Evolutionary conservation across 2,888 invertebrate species (phyloP).

Genomic region (Andrena dorsata): DNA sequence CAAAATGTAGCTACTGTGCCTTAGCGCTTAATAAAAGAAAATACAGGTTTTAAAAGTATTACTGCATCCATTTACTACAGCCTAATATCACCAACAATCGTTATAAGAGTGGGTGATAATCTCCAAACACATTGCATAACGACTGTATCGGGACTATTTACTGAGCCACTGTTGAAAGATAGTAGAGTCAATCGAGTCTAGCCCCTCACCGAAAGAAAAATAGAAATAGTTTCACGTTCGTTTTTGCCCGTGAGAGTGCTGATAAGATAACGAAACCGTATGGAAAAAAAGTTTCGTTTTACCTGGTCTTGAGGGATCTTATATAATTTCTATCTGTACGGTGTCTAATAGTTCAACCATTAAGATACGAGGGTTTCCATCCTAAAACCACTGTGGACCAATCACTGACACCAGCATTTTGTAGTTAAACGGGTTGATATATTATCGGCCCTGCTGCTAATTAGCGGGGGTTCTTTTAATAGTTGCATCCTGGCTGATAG

Average conservation of each 20-base stretch:
- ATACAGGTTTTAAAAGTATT: too few species aligned
- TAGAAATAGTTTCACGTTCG: not conserved
- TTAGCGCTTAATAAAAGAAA: too few species aligned
- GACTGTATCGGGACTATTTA: slow-evolving; percentile 9
- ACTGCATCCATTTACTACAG: not conserved
- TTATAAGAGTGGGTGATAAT: not conserved
- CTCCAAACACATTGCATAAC: slow-evolving; percentile 29
- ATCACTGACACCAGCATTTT: not conserved
- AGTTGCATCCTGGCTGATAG: slow-evolving; percentile 9
- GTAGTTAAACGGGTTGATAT: not conserved
- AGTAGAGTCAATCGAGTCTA: not conserved
- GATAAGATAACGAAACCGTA: slow-evolving; percentile 36
- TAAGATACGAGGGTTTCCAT: slow-evolving; percentile 2
- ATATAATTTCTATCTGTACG: slow-evolving; percentile 20
- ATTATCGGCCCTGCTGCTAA: slow-evolving; percentile 9
- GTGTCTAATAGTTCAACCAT: slow-evolving; percentile 3
- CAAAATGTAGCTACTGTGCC: too few species aligned
- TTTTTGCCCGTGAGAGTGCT: not conserved
- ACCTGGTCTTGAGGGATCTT: slow-evolving; percentile 6
- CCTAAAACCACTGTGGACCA: not conserved
- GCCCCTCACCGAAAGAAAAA: not conserved
- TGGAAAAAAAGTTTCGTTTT: slow-evolving; percentile 3
- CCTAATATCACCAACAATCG: slow-evolving; percentile 5
- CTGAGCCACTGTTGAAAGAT: slow-evolving; percentile 3
- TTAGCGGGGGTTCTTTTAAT: slow-evolving; percentile 1